Base-by-base conservation (phyloP, 2,113 vertebrate genomes). In the Leptobrachium ailaonicum region DNA sequence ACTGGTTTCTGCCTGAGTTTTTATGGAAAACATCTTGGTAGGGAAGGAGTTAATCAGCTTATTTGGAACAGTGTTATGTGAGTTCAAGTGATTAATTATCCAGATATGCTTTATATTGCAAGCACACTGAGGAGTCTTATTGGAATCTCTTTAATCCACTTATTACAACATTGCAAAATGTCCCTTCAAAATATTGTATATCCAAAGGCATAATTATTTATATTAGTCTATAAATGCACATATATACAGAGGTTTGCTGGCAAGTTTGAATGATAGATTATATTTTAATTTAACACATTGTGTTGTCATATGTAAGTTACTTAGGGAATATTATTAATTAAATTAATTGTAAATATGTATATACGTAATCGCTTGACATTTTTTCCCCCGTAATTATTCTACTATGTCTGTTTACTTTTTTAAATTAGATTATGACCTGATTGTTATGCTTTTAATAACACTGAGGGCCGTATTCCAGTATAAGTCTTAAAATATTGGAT, bases 91-190 rank as follows among this genome's bases (percentile, higher is more conserved):
- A 50, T 50, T 5, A 50, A 50, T 5, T 50, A 50, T 5, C 8
- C 47, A 50, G 47, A 50, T 50, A 50, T 50, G 4, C 8, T 66
- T 41, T 41, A 41, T 12, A 75, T 53, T 32, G 45, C 20, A 62
- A 43, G 66, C 2, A 9, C 44, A 50, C 7, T 42, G 2, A 62
- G n/a, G 41, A 74, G 54, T 13, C 73, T 50, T 41, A 64, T 32
- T 5, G 6, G 62, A 64, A 13, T 10, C 14, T 76, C 64, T 53
- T 64, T 66, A 66, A 66, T 76, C 45, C 44, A 76, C 41, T 54
- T 76, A 76, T 14, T 54, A 32, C 44, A 41, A 47, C 66, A 41
- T 67, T 54, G 45, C 54, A 67, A 75, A 76, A 76, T 67, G 45
- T 53, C 62, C 63, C 74, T 54, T 76, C 11, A 67, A 53, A 75